Evolutionary conservation across 1,140 invertebrate species (phyloP).

Genomic region (Cherax destructor): DNA sequence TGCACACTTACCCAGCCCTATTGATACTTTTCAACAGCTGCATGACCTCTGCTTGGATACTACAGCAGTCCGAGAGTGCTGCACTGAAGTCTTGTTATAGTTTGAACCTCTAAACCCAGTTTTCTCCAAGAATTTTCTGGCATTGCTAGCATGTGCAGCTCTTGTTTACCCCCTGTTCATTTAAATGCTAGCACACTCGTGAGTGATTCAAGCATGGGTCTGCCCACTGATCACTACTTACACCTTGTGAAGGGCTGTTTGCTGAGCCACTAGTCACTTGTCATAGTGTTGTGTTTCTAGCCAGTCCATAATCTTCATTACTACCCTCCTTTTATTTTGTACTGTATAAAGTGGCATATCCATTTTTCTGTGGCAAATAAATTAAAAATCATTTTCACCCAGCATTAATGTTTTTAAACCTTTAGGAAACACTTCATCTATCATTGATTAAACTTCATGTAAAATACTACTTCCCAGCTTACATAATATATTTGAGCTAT

Average conservation of each 20-base stretch:
- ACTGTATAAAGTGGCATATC: slow-evolving; percentile 58
- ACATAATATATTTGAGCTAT: slow-evolving; percentile 67
- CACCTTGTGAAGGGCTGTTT: slow-evolving; percentile 57
- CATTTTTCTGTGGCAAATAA: slow-evolving; percentile 55
- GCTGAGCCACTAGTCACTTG: slow-evolving; percentile 47
- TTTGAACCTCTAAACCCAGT: slow-evolving; percentile 57
- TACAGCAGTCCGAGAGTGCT: slow-evolving; percentile 60
- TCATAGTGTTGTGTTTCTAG: slow-evolving; percentile 55
- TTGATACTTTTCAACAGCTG: slow-evolving; percentile 54
- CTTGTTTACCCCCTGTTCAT: slow-evolving; percentile 58
- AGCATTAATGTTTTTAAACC: slow-evolving; percentile 62
- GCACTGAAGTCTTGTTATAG: slow-evolving; percentile 59
- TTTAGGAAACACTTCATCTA: slow-evolving; percentile 61
- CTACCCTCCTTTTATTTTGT: slow-evolving; percentile 45
- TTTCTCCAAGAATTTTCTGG: slow-evolving; percentile 47
- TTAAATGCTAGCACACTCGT: slow-evolving; percentile 49
- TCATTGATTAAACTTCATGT: slow-evolving; percentile 57
- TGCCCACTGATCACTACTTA: slow-evolving; percentile 61
- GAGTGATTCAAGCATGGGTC: slow-evolving; percentile 69
- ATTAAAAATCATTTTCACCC: slow-evolving; percentile 56
- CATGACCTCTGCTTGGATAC: slow-evolving; percentile 68
- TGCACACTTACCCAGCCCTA: slow-evolving; percentile 28
- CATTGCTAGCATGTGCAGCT: slow-evolving; percentile 64
- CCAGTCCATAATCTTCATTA: slow-evolving; percentile 57
- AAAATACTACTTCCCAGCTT: slow-evolving; percentile 65